phyloP scores from a whole-genome alignment of 2,113 vertebrate species.

The Heterotis niloticus region DNA sequence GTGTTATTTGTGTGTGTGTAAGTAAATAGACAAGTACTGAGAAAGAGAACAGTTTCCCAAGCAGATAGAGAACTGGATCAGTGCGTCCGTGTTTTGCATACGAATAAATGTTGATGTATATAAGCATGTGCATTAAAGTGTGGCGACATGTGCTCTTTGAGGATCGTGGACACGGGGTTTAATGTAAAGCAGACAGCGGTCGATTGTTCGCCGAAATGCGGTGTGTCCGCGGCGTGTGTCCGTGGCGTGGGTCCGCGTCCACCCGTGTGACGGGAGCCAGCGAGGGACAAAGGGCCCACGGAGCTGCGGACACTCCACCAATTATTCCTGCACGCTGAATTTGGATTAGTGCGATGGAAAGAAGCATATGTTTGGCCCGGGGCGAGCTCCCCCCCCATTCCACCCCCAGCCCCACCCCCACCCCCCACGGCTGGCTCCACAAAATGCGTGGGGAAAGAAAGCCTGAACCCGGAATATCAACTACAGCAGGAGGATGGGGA shows the following conservation, averaged over 20 bases:
- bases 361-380: constrained; percentile 99
- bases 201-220: constrained; percentile 88
- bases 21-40: no score
- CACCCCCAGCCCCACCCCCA: constrained; percentile 73
- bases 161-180: constrained; percentile 69
- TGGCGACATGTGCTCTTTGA: constrained; percentile 46
- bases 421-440: constrained; percentile 83
- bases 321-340: constrained; percentile 99
- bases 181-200: constrained; percentile 82
- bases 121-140: constrained; percentile 7
- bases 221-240: constrained; percentile 64
- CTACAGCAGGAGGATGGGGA: constrained; percentile 62
- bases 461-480: constrained; percentile 82
- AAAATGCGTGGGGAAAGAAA: constrained; percentile 81
- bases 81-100: no score
- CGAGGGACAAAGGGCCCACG: constrained; percentile 95
- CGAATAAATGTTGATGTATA: not conserved
- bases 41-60: not conserved
- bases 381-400: constrained; percentile 83
- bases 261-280: constrained; percentile 95
- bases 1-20: no score
- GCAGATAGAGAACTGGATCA: not conserved
- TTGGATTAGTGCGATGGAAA: constrained; percentile 99
- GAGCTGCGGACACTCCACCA: constrained; percentile 98
- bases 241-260: no score